Evolutionary conservation across 2,888 invertebrate genomes (phyloP), one percentile per base, ranked within the genome.

Genomic region (Tethea ocularis): DNA sequence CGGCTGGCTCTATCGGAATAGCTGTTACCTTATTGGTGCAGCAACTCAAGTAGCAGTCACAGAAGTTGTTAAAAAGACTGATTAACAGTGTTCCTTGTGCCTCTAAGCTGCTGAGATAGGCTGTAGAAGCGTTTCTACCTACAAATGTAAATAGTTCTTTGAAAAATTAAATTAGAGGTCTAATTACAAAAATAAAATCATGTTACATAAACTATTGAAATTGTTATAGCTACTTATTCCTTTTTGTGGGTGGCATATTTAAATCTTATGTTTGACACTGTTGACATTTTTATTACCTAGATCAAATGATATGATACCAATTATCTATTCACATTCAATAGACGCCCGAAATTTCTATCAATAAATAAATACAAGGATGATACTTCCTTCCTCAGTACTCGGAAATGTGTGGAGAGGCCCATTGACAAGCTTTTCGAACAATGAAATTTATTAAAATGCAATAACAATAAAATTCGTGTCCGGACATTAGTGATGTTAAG

Each of bases 391-490:
- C 91, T 87, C 81, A 68, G 72, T 84, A 83, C 82, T 86, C 75
- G 83, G 91, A 91, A 91, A 79, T 68, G 69, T 66, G 74, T 75
- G 55, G 61, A 77, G 77, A 77, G 72, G 67, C 62, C 82, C 83
- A 84, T 88, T 84, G 86, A 88, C 78, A 78, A 83, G 67, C 67
- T 67, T 46, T 72, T 74, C 67, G 69, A 88, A 91, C 91, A 92
- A 91, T 90, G 90, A 90, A 82, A 86, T 89, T 87, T 88, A 91
- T 93, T 93, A 91, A 91, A 92, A 93, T 89, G 92, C 90, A 88
- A 91, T 93, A 93, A 91, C 91, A 91, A 93, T 92, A 92, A 91
- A 92, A 91, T 88, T 89, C 87, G 85, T 92, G 91, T 89, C 91
- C 91, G 90, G 89, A 91, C 91, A 91, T 92, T 92, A 91, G 81